phyloP scores from a whole-genome alignment of 2,888 invertebrate genomes.

The Drepanosiphum platanoidis region DNA sequence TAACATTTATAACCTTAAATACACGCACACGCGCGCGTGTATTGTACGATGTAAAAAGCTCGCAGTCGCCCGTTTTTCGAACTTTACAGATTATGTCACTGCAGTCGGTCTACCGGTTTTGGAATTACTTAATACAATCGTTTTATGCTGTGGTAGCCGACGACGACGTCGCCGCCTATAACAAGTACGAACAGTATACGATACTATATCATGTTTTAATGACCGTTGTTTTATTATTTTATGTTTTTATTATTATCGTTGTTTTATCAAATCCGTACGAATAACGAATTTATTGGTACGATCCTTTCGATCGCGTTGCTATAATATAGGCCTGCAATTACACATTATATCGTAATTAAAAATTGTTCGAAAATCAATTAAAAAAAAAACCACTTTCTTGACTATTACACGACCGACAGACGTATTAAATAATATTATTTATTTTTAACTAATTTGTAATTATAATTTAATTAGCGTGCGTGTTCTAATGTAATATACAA shows the following conservation, averaged over 20 bases:
- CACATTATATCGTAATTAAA: neutral
- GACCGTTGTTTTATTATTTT: too few relatives aligned
- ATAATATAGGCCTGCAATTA: neutral
- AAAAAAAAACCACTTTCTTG: neutral
- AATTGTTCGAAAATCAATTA: neutral
- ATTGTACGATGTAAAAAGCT: neutral
- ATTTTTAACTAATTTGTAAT: neutral
- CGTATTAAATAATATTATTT: neutral
- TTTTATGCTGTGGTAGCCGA: neutral
- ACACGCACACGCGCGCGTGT: neutral
- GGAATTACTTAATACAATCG: neutral
- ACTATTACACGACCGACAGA: too few relatives aligned
- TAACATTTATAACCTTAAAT: neutral
- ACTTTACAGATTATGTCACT: neutral
- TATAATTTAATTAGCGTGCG: neutral
- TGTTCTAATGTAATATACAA: too few relatives aligned
- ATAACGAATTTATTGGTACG: neutral
- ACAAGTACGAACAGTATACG: too few relatives aligned
- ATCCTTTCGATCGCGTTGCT: neutral
- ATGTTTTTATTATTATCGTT: too few relatives aligned
- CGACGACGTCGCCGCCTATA: too few relatives aligned
- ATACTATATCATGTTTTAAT: too few relatives aligned
- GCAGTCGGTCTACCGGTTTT: neutral
- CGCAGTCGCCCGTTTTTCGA: neutral
- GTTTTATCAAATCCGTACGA: neutral